Evolutionary conservation across 2,888 invertebrate genomes (phyloP).

Genomic region (Paralinhomoeus sp.): DNA sequence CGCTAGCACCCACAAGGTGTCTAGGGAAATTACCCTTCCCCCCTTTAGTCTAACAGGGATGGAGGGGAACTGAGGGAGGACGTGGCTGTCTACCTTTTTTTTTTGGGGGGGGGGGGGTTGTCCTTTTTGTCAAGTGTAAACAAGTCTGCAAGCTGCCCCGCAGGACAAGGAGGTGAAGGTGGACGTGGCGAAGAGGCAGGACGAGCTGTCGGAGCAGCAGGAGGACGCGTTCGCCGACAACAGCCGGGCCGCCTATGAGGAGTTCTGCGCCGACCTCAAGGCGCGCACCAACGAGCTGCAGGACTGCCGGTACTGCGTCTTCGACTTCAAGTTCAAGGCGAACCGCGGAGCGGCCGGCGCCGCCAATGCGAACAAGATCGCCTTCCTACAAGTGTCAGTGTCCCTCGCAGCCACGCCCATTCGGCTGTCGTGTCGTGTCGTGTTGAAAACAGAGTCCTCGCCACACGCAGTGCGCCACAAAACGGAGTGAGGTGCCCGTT

Average conservation of each 20-base stretch:
- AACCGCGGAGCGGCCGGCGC: slow-evolving; percentile 65
- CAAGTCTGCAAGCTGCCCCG: neutral
- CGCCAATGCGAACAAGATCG: slow-evolving; percentile 80
- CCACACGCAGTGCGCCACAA: too few relatives aligned
- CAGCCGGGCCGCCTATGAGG: slow-evolving; percentile 54
- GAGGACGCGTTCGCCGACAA: slow-evolving; percentile 22
- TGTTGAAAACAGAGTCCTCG: too few relatives aligned
- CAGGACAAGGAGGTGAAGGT: slow-evolving; percentile 23
- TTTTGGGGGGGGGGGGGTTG: neutral
- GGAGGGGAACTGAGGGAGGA: neutral
- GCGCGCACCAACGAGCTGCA: slow-evolving; percentile 47
- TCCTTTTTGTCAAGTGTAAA: neutral
- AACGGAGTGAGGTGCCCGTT: too few relatives aligned
- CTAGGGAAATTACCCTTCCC: too few relatives aligned
- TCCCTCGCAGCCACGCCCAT: neutral
- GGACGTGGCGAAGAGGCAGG: slow-evolving; percentile 19
- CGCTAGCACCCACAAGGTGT: too few relatives aligned
- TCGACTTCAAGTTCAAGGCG: slow-evolving; percentile 91
- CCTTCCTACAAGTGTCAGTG: slow-evolving; percentile 74
- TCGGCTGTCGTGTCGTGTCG: too few relatives aligned
- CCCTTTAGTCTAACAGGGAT: neutral
- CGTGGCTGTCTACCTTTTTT: neutral
- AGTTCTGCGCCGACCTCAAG: slow-evolving; percentile 69
- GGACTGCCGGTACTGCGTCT: slow-evolving; percentile 85
- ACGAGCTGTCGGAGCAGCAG: slow-evolving; percentile 12